These are phyloP conservation scores for Epinotia brunnichana DNA, from an alignment of 2,888 invertebrate species.

Conservation along the genomic window DNA sequence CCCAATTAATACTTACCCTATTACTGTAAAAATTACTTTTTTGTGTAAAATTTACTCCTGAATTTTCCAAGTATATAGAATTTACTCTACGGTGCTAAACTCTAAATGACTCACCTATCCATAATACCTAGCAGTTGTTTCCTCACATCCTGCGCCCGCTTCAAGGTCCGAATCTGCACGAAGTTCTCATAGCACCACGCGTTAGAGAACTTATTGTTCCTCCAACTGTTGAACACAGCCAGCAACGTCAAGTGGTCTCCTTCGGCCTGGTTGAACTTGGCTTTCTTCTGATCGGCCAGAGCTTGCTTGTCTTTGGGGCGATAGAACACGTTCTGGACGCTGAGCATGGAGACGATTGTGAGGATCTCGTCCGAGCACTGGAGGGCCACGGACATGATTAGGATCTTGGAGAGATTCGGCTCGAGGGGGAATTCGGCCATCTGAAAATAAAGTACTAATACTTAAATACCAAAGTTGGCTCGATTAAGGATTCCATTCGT, in stretches of 20 bases:
- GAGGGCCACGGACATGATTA: conserved; percentile 99
- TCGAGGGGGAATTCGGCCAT: conserved; percentile 99
- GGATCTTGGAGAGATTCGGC: conserved; percentile 98
- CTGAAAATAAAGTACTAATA: conserved; percentile 68
- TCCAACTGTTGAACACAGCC: conserved; percentile 99
- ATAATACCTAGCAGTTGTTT: conserved; percentile 98
- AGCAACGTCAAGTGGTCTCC: conserved; percentile 98
- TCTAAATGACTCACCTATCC: conserved; percentile 87
- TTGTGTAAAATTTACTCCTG: too few relatives aligned
- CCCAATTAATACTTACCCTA: too few relatives aligned
- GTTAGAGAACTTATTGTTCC: conserved; percentile 99
- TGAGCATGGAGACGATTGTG: conserved; percentile 99
- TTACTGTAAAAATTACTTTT: too few relatives aligned
- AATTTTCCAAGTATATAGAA: too few relatives aligned
- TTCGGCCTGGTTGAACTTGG: conserved; percentile 99
- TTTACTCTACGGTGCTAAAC: too few relatives aligned
- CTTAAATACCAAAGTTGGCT: neutral
- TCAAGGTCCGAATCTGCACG: conserved; percentile 97
- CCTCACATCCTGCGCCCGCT: conserved; percentile 98
- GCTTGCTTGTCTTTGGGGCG: conserved; percentile 98
- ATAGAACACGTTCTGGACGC: conserved; percentile 98
- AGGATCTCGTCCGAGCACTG: conserved; percentile 99
- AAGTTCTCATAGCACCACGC: conserved; percentile 99
- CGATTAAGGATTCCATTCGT: too few relatives aligned
- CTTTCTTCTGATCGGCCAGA: conserved; percentile 98